phyloP scores from a whole-genome alignment of 2,797 vertebrate species.

The Pogonophryne albipinna region DNA sequence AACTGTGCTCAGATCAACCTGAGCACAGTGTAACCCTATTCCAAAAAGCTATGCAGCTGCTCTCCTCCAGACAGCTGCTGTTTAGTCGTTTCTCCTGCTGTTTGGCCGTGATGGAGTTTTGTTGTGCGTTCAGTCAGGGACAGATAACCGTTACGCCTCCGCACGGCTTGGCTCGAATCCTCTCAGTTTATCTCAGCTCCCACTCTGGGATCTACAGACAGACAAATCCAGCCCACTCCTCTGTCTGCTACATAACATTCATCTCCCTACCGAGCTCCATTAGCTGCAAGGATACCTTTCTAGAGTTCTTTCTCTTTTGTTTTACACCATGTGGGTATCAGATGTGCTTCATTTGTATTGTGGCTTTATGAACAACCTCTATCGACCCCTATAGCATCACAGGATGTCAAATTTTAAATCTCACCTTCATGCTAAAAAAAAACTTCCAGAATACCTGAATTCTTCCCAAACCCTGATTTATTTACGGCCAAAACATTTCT shows the following conservation, averaged over 20 bases:
- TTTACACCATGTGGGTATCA: conserved; percentile 21
- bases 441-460: too few species aligned
- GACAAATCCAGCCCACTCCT: conserved; percentile 59
- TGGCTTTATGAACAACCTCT: background rate
- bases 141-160: conserved; percentile 65
- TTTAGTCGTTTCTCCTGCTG: conserved; percentile 61
- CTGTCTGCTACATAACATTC: conserved; percentile 62
- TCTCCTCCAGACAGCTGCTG: conserved; percentile 61
- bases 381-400: background rate
- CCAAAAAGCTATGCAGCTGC: conserved; percentile 40
- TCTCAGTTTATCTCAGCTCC: conserved; percentile 60
- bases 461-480: too few species aligned
- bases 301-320: background rate
- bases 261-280: conserved; percentile 56
- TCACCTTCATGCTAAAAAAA: background rate
- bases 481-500: too few species aligned
- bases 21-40: conserved; percentile 8
- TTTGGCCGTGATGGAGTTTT: conserved; percentile 54
- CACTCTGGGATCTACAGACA: conserved; percentile 58
- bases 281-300: conserved; percentile 36
- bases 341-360: conserved; percentile 29
- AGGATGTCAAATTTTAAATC: background rate
- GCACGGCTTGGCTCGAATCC: conserved; percentile 56
- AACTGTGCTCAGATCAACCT: conserved; percentile 41
- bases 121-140: conserved; percentile 56